A percentile compares a stretch with the other conserved stretches of the same genome.
These are phyloP conservation scores for Onchidella celtica DNA, from an alignment of 2,888 invertebrate genomes.

Conservation along the genomic window DNA sequence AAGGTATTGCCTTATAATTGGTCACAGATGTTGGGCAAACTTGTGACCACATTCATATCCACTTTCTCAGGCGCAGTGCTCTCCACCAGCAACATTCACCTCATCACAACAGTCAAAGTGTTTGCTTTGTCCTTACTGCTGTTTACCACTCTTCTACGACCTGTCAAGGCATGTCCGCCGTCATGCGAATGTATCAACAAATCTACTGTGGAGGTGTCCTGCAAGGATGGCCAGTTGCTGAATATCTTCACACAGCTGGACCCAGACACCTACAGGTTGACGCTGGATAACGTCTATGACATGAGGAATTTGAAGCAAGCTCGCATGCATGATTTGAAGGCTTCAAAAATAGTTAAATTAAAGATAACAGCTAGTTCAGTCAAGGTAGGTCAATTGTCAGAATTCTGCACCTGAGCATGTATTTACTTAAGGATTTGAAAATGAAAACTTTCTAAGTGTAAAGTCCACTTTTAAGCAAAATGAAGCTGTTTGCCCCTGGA, in stretches of 20 bases:
- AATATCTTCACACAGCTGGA: conserved; percentile 29
- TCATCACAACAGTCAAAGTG: too few relatives aligned
- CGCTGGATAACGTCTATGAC: conserved; percentile 26
- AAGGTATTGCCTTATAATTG: too few relatives aligned
- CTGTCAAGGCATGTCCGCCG: conserved; percentile 9
- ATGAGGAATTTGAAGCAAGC: background rate
- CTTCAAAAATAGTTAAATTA: conserved; percentile 7
- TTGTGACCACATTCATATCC: background rate
- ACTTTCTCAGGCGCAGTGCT: background rate
- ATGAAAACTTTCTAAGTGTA: too few relatives aligned
- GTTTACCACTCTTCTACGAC: background rate
- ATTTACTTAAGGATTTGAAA: too few relatives aligned
- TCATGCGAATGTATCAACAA: conserved; percentile 15
- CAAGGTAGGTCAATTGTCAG: conserved; percentile 16
- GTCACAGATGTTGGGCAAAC: too few relatives aligned
- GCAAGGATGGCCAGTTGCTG: conserved; percentile 22
- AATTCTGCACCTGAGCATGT: too few relatives aligned
- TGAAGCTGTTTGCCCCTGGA: too few relatives aligned
- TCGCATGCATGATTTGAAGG: conserved; percentile 14
- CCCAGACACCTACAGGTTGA: background rate
- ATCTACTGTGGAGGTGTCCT: conserved; percentile 13
- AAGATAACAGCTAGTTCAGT: conserved; percentile 25
- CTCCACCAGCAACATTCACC: background rate
- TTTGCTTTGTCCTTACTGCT: background rate
- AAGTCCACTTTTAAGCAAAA: too few relatives aligned